Evolutionary conservation across 2,888 invertebrate genomes (phyloP), one percentile per base, ranked within the genome.

Genomic region (Philopedon plagiatum): DNA sequence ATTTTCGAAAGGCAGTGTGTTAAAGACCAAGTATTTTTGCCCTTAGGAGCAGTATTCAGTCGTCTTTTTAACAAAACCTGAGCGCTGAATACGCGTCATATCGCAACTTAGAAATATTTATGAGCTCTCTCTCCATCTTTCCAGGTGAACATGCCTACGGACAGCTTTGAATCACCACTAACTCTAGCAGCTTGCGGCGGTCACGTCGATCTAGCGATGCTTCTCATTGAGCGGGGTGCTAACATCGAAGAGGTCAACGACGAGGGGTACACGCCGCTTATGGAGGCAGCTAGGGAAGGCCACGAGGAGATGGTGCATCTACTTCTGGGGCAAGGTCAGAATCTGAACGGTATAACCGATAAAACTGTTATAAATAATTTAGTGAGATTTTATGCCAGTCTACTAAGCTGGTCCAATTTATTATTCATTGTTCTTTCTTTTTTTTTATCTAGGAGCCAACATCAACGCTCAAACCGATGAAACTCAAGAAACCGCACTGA

Each of bases 211-310:
- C 88, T 99, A 80, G 99, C 99, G 3, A 94, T 96, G 89, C 87
- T 99, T 80, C 88, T 99, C 75, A 93, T 99, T 77, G 98, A 98
- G 85, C 91, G 98, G 70, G 99, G 99, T 75, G 99, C 99, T 71
- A 98, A 98, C 87, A 96, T 99, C 81, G 99, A 99, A 87, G 98
- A 98, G 88, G 97, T 97, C 70, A 99, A 99, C 86, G 99, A 99
- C 85, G 99, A 99, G 88, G 98, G 99, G 23, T 99, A 99, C 87
- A 99, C 99, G 32, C 99, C 99, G 18, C 88, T 99, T 74, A 99
- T 99, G 99, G 99, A 99, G 88, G 99, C 99, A 51, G 97, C 98
- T 0, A 88, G 99, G 57, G 99, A 99, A 86, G 99, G 99, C 65
- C 99, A 99, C 86, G 97, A 98, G 84, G 97, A 98, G 86, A 98